These are phyloP conservation scores for Phanerotoma sp. DNA, from an alignment of 2,888 invertebrate species.

Conservation along the genomic window DNA sequence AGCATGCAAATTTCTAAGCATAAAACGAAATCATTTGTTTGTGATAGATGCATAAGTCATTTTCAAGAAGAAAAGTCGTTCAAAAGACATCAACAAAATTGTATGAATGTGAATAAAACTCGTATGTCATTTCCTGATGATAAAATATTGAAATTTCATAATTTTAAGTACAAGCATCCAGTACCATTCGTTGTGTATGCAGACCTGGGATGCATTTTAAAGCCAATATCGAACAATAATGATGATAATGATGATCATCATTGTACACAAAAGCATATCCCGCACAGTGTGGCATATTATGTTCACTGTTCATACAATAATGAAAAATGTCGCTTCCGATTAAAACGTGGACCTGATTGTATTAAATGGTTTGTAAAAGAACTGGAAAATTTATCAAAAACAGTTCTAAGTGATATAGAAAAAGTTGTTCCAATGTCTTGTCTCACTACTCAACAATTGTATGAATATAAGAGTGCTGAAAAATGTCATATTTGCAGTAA, in stretches of 20 bases:
- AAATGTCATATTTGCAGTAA: neutral
- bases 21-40: neutral
- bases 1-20: neutral
- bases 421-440: slow-evolving; percentile 13
- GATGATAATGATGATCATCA: too few relatives aligned
- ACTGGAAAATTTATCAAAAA: neutral
- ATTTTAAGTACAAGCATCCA: slow-evolving; percentile 19
- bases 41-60: neutral
- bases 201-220: slow-evolving; percentile 25
- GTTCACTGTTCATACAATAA: too few relatives aligned
- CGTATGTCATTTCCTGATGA: slow-evolving; percentile 1
- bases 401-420: neutral
- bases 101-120: slow-evolving; percentile 3
- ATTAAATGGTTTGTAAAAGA: slow-evolving; percentile 8
- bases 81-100: neutral
- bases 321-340: too few relatives aligned
- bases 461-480: neutral
- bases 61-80: neutral
- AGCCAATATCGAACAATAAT: too few relatives aligned
- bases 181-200: slow-evolving; percentile 28
- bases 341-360: too few relatives aligned
- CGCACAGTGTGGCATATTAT: too few relatives aligned
- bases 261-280: too few relatives aligned
- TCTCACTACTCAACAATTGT: slow-evolving; percentile 9
- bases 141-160: slow-evolving; percentile 25